phyloP scores from a whole-genome alignment of 2,113 vertebrate genomes.

The Danio rerio region DNA sequence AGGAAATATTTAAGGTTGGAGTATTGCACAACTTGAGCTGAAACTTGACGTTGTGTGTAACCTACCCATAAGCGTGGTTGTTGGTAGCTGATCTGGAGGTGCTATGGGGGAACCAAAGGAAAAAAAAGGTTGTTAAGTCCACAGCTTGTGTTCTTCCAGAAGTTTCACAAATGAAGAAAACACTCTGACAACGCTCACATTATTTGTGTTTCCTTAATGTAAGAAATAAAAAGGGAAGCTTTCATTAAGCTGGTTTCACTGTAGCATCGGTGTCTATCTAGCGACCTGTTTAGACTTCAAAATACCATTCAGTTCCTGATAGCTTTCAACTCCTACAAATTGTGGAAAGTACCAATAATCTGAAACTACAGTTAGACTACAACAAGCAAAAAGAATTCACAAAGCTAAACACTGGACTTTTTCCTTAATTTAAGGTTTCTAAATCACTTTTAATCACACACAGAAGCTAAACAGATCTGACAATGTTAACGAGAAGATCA shows the following conservation, averaged over 20 bases:
- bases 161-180: constrained; percentile 6
- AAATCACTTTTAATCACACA: background rate
- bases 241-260: constrained; percentile 66
- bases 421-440: background rate
- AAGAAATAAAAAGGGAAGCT: constrained; percentile 45
- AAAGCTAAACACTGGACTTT: background rate
- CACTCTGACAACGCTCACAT: background rate
- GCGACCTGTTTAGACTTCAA: constrained; percentile 31
- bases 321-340: constrained; percentile 62
- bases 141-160: constrained; percentile 1
- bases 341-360: constrained; percentile 72
- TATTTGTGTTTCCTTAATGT: constrained; percentile 21
- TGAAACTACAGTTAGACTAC: constrained; percentile 64
- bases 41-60: background rate
- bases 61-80: constrained; percentile 68
- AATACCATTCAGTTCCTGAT: constrained; percentile 28
- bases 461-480: background rate
- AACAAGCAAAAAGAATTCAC: constrained; percentile 38
- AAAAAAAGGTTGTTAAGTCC: constrained; percentile 24
- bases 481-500: background rate
- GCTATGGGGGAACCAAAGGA: constrained; percentile 51
- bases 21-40: background rate
- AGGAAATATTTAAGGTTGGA: background rate
- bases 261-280: constrained; percentile 61
- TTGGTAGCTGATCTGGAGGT: constrained; percentile 48